A percentile compares a stretch with the other conserved stretches of the same genome.
Evolutionary conservation across 2,888 invertebrate genomes (phyloP).

Genomic region (Drosophila limbata): DNA sequence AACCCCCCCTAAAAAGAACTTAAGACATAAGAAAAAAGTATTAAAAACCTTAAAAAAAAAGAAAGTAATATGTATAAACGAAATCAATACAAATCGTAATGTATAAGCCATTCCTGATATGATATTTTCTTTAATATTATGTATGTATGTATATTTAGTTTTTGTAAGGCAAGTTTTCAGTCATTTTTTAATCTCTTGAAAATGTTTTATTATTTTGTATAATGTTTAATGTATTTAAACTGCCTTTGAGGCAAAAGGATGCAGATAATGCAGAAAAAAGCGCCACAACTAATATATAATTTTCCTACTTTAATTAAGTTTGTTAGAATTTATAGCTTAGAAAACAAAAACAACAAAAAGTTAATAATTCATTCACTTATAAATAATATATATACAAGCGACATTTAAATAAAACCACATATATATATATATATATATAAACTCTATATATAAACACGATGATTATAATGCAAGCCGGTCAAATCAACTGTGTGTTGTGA

Average conservation of each 20-base stretch:
- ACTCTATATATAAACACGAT: slow-evolving; percentile 34
- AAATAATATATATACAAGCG: slow-evolving; percentile 33
- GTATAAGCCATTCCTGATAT: slow-evolving; percentile 74
- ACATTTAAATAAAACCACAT: slow-evolving; percentile 28
- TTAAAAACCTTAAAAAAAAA: slow-evolving; percentile 50
- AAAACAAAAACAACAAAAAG: slow-evolving; percentile 37
- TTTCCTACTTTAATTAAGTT: slow-evolving; percentile 77
- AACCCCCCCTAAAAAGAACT: slow-evolving; percentile 16
- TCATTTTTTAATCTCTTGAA: slow-evolving; percentile 18
- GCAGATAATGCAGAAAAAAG: slow-evolving; percentile 34
- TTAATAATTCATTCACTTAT: slow-evolving; percentile 61
- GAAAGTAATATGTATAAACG: slow-evolving; percentile 38
- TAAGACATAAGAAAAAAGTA: slow-evolving; percentile 61
- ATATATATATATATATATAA: slow-evolving; percentile 34
- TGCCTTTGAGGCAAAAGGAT: slow-evolving; percentile 68
- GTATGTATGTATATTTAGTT: slow-evolving; percentile 18
- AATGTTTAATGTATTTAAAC: slow-evolving; percentile 33
- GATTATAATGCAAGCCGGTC: slow-evolving; percentile 60
- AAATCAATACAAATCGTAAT: slow-evolving; percentile 51
- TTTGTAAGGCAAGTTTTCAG: slow-evolving; percentile 24
- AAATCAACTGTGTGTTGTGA: slow-evolving; percentile 81
- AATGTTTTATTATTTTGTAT: slow-evolving; percentile 16
- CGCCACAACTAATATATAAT: slow-evolving; percentile 76
- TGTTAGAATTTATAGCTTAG: slow-evolving; percentile 76
- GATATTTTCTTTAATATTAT: slow-evolving; percentile 49